Conservation (phyloP, 2,113 vertebrate species). For the Nesoenas mayeri region DNA sequence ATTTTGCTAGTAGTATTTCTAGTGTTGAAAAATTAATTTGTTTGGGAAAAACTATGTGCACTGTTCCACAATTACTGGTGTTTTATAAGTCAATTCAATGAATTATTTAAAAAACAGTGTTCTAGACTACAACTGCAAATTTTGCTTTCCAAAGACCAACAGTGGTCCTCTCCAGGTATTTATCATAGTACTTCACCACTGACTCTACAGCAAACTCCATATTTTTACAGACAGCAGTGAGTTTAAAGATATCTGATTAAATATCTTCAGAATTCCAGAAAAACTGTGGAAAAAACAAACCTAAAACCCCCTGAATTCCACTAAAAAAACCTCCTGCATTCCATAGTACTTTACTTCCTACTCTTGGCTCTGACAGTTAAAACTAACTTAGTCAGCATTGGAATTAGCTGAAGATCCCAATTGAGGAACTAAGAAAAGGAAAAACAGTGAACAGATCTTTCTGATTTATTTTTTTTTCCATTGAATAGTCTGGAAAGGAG, state of each 20-base stretch:
- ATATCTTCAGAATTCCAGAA: background rate
- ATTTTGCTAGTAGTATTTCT: background rate
- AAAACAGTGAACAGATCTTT: background rate
- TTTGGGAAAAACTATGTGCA: background rate
- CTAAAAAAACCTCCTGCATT: no score
- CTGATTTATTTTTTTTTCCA: no score
- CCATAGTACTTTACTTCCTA: background rate
- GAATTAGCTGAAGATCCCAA: background rate
- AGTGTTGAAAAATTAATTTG: background rate
- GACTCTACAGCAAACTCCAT: background rate
- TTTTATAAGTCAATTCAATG: background rate
- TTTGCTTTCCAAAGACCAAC: background rate
- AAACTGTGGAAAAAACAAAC: background rate
- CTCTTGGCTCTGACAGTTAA: background rate
- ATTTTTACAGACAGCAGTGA: background rate
- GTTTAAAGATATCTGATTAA: background rate
- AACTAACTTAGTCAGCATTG: background rate
- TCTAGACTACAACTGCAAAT: background rate
- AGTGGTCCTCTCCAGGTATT: background rate
- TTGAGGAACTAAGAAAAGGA: background rate
- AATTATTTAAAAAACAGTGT: background rate
- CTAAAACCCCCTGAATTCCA: rapidly evolving
- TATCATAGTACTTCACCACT: background rate
- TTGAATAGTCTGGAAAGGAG: rapidly evolving
- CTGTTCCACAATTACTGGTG: background rate